Evolutionary conservation across 2,888 invertebrate genomes (phyloP).

Genomic region (Clistopyga incitator): DNA sequence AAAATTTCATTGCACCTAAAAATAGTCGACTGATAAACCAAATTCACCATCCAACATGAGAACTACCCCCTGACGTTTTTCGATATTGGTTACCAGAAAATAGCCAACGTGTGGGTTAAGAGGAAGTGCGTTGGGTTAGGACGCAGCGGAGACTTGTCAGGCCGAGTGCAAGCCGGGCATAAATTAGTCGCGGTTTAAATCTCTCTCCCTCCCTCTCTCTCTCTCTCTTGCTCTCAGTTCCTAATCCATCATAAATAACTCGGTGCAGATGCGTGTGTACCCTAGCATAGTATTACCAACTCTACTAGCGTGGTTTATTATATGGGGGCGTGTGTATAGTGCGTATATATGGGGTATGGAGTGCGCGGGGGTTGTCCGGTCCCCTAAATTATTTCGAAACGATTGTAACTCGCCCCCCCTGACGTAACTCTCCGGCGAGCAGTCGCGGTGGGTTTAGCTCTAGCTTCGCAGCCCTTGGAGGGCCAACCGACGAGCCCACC

Average conservation of each 20-base stretch:
- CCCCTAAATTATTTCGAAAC: constrained; percentile 83
- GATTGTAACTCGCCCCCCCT: constrained; percentile 71
- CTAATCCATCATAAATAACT: constrained; percentile 84
- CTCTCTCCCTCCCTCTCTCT: constrained; percentile 50
- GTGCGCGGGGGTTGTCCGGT: constrained; percentile 77
- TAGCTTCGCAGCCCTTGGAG: constrained; percentile 41
- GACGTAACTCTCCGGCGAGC: constrained; percentile 45
- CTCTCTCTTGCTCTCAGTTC: constrained; percentile 66
- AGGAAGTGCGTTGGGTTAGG: constrained; percentile 53
- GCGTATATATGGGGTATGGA: constrained; percentile 55
- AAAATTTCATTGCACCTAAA: too few relatives aligned
- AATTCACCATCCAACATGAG: too few relatives aligned
- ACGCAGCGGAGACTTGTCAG: constrained; percentile 75
- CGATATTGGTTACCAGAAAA: too few relatives aligned
- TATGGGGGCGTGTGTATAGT: constrained; percentile 60
- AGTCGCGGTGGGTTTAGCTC: constrained; percentile 58
- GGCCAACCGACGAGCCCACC: not conserved
- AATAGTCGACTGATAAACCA: too few relatives aligned
- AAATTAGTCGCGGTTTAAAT: constrained; percentile 83
- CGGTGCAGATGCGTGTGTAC: constrained; percentile 79
- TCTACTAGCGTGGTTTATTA: constrained; percentile 69
- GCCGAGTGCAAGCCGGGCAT: constrained; percentile 76
- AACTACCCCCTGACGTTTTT: too few relatives aligned
- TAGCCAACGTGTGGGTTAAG: too few relatives aligned
- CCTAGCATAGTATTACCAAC: constrained; percentile 59